These are phyloP conservation scores for Keiferia lycopersicella DNA, from an alignment of 2,888 invertebrate genomes.

Conservation along the genomic window DNA sequence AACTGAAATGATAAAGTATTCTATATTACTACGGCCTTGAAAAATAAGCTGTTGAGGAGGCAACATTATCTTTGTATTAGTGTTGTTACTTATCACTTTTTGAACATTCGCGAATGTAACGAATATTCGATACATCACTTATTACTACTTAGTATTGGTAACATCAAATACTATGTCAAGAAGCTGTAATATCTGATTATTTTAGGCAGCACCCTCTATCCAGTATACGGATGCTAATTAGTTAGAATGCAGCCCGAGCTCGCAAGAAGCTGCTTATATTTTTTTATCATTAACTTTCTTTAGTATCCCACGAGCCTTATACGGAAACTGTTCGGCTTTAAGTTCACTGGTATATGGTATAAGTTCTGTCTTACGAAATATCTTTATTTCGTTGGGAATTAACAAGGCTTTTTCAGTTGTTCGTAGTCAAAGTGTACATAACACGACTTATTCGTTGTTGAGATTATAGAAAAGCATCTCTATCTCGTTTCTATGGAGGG, in stretches of 20 bases:
- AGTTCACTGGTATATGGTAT: conserved; percentile 14
- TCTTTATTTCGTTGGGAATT: neutral
- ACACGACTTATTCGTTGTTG: no score
- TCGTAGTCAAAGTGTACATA: no score
- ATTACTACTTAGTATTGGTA: no score
- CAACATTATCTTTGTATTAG: conserved; percentile 10
- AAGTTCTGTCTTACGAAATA: conserved; percentile 1
- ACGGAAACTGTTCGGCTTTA: conserved; percentile 41
- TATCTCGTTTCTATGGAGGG: no score
- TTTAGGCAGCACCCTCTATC: conserved; percentile 40
- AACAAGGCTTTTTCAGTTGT: neutral
- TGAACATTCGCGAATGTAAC: no score
- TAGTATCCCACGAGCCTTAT: conserved; percentile 45
- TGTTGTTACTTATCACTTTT: no score
- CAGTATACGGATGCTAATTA: conserved; percentile 49
- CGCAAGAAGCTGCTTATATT: conserved; percentile 44
- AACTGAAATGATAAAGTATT: conserved; percentile 34
- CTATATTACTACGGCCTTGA: conserved; percentile 29
- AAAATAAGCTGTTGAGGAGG: neutral
- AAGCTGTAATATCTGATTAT: conserved; percentile 1
- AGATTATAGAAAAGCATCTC: no score
- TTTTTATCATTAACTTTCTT: conserved; percentile 47
- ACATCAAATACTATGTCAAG: no score
- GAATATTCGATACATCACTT: no score
- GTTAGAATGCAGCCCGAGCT: conserved; percentile 43